A percentile compares a stretch with the other conserved stretches of the same genome.
Evolutionary conservation across 2,797 vertebrate genomes (phyloP).

Genomic region (Bucorvus abyssinicus): DNA sequence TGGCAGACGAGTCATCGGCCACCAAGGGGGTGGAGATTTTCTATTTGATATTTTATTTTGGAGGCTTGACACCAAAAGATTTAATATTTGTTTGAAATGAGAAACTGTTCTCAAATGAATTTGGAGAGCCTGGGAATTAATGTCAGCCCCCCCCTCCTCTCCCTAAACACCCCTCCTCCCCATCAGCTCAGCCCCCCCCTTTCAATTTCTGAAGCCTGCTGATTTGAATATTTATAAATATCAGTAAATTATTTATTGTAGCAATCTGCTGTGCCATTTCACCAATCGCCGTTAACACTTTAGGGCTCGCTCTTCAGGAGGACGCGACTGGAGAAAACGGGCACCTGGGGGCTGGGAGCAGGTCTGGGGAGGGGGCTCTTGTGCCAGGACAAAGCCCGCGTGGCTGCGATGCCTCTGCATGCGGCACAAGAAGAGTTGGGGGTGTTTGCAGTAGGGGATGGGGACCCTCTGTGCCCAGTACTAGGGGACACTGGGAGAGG

Average conservation of each 20-base stretch:
- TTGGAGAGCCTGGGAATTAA: slow-evolving; percentile 72
- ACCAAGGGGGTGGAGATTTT: background rate
- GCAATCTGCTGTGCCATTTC: slow-evolving; percentile 96
- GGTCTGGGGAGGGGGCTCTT: background rate
- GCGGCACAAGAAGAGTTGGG: background rate
- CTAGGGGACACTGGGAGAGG: background rate
- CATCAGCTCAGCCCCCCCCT: slow-evolving; percentile 66
- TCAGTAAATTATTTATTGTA: slow-evolving; percentile 99
- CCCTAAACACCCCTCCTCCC: slow-evolving; percentile 15
- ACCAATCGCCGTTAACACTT: slow-evolving; percentile 82
- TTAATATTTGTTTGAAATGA: slow-evolving; percentile 78
- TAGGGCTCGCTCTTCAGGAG: slow-evolving; percentile 67
- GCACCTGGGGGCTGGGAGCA: background rate
- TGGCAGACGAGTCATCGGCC: background rate
- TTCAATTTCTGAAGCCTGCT: slow-evolving; percentile 82
- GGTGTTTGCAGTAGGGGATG: background rate
- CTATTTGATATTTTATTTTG: slow-evolving; percentile 49
- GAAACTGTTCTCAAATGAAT: slow-evolving; percentile 76
- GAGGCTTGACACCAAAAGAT: slow-evolving; percentile 68
- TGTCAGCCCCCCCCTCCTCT: slow-evolving; percentile 48
- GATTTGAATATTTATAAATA: slow-evolving; percentile 99
- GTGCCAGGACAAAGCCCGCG: background rate
- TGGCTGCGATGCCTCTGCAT: fast-evolving
- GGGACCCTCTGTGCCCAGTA: background rate
- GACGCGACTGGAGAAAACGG: background rate